Percentiles rank a stretch among this genome's conserved stretches.
Conservation (phyloP, 2,113 vertebrate species). For the Halichoerus grypus region DNA sequence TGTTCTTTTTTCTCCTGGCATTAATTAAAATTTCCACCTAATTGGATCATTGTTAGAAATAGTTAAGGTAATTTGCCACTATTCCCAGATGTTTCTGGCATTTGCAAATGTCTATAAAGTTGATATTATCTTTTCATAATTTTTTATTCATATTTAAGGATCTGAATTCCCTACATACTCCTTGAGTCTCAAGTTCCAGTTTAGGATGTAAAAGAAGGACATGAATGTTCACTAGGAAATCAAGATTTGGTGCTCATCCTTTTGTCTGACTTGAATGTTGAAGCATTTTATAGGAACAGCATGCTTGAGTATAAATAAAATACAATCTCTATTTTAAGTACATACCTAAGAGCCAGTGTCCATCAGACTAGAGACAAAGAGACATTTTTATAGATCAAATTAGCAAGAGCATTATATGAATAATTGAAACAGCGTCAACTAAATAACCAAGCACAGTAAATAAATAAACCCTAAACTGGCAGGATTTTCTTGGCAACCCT, state of each 20-base stretch:
- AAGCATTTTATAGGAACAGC: not conserved
- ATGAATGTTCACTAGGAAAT: not conserved
- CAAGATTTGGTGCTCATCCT: not conserved
- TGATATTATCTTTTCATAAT: slow-evolving; percentile 29
- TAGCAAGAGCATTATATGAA: slow-evolving; percentile 57
- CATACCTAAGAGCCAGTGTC: not conserved
- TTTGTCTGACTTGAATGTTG: not conserved
- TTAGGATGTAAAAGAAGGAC: not conserved
- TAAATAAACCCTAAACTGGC: slow-evolving; percentile 28
- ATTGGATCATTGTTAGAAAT: slow-evolving; percentile 43
- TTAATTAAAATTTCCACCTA: slow-evolving; percentile 57
- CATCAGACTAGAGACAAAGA: not conserved
- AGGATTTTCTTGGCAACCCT: not conserved
- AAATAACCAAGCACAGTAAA: slow-evolving; percentile 57
- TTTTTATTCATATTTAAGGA: slow-evolving; percentile 6
- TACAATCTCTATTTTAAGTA: not conserved
- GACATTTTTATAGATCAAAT: slow-evolving; percentile 5
- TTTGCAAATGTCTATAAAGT: slow-evolving; percentile 23
- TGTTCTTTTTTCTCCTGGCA: not conserved
- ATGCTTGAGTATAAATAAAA: not conserved
- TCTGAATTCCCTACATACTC: not conserved
- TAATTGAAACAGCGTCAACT: not conserved
- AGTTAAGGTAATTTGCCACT: slow-evolving; percentile 10
- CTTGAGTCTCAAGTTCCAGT: not conserved
- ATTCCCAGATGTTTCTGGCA: slow-evolving; percentile 25